Evolutionary conservation across 2,888 invertebrate genomes (phyloP).

Genomic region (Dendrolimus houi): DNA sequence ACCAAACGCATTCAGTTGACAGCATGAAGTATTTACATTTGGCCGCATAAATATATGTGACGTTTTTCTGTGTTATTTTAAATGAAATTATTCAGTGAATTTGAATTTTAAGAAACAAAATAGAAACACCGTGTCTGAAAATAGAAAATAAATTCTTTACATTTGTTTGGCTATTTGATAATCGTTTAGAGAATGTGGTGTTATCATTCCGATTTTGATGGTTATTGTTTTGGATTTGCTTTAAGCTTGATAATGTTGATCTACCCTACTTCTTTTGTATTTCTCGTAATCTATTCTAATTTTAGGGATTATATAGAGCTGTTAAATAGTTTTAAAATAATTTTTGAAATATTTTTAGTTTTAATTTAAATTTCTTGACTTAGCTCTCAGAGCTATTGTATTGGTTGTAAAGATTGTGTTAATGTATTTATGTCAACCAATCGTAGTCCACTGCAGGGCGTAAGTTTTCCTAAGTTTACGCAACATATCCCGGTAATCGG

Average conservation of each 20-base stretch:
- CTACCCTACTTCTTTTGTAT: not conserved
- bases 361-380: no score
- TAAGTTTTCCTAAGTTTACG: no score
- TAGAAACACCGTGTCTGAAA: not conserved
- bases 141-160: not conserved
- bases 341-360: no score
- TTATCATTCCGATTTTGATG: not conserved
- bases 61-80: conserved; percentile 1
- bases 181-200: not conserved
- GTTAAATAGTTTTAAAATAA: no score
- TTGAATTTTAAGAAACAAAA: no score
- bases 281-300: not conserved
- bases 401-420: no score
- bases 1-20: conserved; percentile 63
- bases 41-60: conserved; percentile 39
- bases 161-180: no score
- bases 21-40: conserved; percentile 49
- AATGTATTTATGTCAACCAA: no score
- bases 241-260: not conserved
- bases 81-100: no score
- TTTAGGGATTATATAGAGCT: not conserved
- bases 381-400: no score
- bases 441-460: no score
- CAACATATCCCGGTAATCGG: no score
- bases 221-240: not conserved